phyloP scores from a whole-genome alignment of 2,888 invertebrate species.

The Piscicola geometra region DNA sequence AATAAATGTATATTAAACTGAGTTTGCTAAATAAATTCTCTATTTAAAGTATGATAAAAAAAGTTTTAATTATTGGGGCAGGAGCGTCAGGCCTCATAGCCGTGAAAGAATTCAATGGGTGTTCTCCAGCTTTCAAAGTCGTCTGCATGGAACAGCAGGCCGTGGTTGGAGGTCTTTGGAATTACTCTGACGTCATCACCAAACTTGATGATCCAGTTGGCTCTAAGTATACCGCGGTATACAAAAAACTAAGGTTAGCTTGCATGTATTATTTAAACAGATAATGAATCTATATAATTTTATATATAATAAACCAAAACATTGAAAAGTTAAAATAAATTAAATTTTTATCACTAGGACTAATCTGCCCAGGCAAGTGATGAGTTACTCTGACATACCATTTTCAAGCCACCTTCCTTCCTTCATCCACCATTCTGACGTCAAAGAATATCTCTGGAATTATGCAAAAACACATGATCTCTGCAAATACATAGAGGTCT shows the following conservation, averaged over 20 bases:
- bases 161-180: constrained; percentile 27
- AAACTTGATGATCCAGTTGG: constrained; percentile 17
- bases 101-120: neutral
- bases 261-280: no score
- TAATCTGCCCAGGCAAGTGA: constrained; percentile 85
- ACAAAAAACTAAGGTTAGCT: constrained; percentile 25
- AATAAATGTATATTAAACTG: neutral
- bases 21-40: no score
- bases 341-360: constrained; percentile 67
- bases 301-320: neutral
- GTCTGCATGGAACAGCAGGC: constrained; percentile 25
- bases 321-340: neutral
- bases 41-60: no score
- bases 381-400: constrained; percentile 82
- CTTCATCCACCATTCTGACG: constrained; percentile 70
- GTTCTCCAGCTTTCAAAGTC: constrained; percentile 21
- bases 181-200: constrained; percentile 26
- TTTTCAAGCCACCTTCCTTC: constrained; percentile 62
- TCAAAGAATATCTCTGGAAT: constrained; percentile 68
- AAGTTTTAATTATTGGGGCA: neutral
- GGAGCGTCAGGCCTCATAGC: neutral
- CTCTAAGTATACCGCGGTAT: constrained; percentile 25
- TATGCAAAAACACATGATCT: constrained; percentile 70
- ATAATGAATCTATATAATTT: neutral
- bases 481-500: constrained; percentile 44